Evolutionary conservation across 2,888 invertebrate genomes (phyloP).

Genomic region (Netelia melanura): DNA sequence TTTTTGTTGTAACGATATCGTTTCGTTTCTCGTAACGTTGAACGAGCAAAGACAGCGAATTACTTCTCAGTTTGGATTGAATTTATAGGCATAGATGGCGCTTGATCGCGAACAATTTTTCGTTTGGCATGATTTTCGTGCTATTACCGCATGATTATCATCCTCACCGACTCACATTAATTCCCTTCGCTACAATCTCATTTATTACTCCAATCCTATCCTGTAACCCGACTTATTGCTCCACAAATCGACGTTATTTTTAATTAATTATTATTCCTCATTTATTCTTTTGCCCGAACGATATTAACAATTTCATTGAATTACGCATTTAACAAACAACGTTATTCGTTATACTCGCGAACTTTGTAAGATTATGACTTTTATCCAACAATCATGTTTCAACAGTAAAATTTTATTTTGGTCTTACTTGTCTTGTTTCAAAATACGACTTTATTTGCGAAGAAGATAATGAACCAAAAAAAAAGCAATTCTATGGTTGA

Average conservation of each 20-base stretch:
- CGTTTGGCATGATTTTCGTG: constrained; percentile 75
- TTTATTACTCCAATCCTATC: background rate
- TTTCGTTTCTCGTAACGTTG: constrained; percentile 27
- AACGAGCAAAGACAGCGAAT: constrained; percentile 73
- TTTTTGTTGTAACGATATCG: background rate
- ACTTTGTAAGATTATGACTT: background rate
- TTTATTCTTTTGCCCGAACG: background rate
- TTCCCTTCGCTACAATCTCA: background rate
- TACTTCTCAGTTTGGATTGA: constrained; percentile 80
- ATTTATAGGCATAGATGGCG: constrained; percentile 58
- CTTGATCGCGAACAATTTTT: constrained; percentile 60
- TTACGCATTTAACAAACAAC: constrained; percentile 38
- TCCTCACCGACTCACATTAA: constrained; percentile 25
- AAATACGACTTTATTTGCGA: no score
- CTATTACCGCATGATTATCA: constrained; percentile 73
- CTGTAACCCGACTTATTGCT: constrained; percentile 6
- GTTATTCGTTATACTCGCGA: constrained; percentile 47
- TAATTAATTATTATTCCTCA: background rate
- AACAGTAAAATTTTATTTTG: background rate
- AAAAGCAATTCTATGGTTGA: no score
- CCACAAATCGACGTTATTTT: constrained; percentile 31
- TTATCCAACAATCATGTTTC: background rate
- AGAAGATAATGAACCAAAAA: no score
- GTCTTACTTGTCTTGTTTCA: no score
- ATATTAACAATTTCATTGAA: constrained; percentile 47